phyloP scores from a whole-genome alignment of 2,797 vertebrate species.

The Danio jaintianensis region DNA sequence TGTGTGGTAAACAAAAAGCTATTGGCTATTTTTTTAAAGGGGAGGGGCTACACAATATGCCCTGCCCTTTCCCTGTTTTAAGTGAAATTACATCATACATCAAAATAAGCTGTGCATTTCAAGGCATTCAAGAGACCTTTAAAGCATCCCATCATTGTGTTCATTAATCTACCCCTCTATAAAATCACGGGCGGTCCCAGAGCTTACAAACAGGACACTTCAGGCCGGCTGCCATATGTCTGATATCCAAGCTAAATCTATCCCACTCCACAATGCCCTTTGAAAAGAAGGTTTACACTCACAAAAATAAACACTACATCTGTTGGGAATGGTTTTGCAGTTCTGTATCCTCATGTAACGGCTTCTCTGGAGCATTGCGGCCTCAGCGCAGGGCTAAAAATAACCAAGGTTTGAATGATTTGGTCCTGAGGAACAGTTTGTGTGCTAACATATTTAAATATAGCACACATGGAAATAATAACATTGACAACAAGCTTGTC shows the following conservation, averaged over 20 bases:
- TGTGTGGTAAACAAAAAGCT: too few relatives aligned
- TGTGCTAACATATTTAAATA: conserved; percentile 48
- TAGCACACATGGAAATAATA: conserved; percentile 44
- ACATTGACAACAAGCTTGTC: conserved; percentile 26
- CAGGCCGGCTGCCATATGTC: not conserved
- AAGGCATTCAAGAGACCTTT: too few relatives aligned
- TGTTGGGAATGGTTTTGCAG: conserved; percentile 36
- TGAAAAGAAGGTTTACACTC: conserved; percentile 21
- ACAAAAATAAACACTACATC: conserved; percentile 44
- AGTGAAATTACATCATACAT: too few relatives aligned
- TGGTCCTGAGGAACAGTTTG: conserved; percentile 35
- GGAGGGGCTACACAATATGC: too few relatives aligned
- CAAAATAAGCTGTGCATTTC: too few relatives aligned
- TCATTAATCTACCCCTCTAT: not conserved
- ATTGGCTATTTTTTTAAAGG: too few relatives aligned
- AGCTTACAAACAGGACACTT: not conserved
- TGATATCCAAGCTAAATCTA: not conserved
- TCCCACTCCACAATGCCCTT: conserved; percentile 14
- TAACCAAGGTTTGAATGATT: conserved; percentile 51
- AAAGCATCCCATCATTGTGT: conserved; percentile 15
- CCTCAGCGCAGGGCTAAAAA: conserved; percentile 48
- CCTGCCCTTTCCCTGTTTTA: too few relatives aligned
- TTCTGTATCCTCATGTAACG: conserved; percentile 5
- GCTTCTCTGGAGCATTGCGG: not conserved
- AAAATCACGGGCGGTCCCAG: not conserved